Evolutionary conservation across 2,797 vertebrate genomes (phyloP), one percentile per base, ranked within the genome.

Genomic region (Chromobotia macracanthus): DNA sequence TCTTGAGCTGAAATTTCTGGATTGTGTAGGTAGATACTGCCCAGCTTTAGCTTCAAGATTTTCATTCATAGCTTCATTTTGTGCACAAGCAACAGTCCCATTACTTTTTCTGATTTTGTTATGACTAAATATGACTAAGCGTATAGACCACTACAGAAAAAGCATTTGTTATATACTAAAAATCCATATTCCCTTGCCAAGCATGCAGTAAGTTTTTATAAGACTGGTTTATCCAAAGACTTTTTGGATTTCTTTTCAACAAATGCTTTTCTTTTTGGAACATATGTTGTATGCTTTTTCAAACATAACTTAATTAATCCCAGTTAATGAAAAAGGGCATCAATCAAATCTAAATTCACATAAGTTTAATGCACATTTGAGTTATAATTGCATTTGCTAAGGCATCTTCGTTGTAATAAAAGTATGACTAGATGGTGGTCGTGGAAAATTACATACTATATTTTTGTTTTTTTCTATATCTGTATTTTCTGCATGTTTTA

Each of bases 1-100:
- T 60, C 71, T 46, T 60, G 55, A 72, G 55, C 55, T 2, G 71
- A 72, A 11, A 58, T 18, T 58, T 72, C 68, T n/a, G 48, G n/a
- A 23, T 70, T 70, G 8, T 70, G 48, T 2, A 70, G 46, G 31
- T 51, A 70, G 1, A 56, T 3, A 56, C 50, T 71, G 28, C 50
- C 50, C 10, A 71, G 35, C 19, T 71, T n/a, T n/a, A 41, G 28
- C 13, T 66, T 15, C 31, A 65, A 44, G 0, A 65, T 65, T 65
- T 65, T 35, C 63, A 15, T 65, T 41, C 11, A 65, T 65, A 0
- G 63, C 38, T 15, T 65, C 38, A 0, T 15, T 65, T 1, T 65
- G 63, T 0, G 61, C 0, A 7, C 8, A 2, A 64, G 18, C 0
- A 64, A 0, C 0, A 19, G 63, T 3, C 63, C 63, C 63, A 65